phyloP scores from a whole-genome alignment of 2,113 vertebrate species.

The Pygoscelis adeliae region DNA sequence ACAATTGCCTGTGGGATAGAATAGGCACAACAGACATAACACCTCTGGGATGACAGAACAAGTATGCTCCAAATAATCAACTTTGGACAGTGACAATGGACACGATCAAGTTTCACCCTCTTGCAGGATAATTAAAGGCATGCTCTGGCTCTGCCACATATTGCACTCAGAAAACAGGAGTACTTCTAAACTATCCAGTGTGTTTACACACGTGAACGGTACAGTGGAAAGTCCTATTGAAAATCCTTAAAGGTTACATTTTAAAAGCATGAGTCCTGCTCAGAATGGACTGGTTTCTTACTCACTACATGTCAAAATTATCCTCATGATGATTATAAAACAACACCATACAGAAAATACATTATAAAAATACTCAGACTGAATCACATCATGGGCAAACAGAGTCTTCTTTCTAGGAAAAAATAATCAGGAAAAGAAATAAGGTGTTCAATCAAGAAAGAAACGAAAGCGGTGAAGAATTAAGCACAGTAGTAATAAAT shows the following conservation, averaged over 20 bases:
- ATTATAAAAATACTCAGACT: background rate
- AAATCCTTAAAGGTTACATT: background rate
- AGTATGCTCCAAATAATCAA: background rate
- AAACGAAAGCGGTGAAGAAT: background rate
- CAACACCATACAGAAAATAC: background rate
- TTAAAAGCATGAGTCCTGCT: background rate
- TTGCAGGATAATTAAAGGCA: background rate
- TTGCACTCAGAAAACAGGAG: background rate
- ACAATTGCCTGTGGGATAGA: background rate
- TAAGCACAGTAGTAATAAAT: background rate
- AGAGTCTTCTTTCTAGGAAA: background rate
- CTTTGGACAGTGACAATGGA: background rate
- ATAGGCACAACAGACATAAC: rapidly evolving
- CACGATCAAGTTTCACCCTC: background rate
- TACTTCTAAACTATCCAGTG: background rate
- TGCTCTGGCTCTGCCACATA: background rate
- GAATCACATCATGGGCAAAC: background rate
- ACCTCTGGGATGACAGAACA: background rate
- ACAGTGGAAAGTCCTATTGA: background rate
- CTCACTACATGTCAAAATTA: background rate
- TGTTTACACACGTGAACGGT: background rate
- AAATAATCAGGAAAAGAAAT: background rate
- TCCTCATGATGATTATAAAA: background rate
- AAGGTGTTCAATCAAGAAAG: background rate
- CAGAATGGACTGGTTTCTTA: background rate